Evolutionary conservation across 2,888 invertebrate species (phyloP).

Genomic region (Ditula angustiorana): DNA sequence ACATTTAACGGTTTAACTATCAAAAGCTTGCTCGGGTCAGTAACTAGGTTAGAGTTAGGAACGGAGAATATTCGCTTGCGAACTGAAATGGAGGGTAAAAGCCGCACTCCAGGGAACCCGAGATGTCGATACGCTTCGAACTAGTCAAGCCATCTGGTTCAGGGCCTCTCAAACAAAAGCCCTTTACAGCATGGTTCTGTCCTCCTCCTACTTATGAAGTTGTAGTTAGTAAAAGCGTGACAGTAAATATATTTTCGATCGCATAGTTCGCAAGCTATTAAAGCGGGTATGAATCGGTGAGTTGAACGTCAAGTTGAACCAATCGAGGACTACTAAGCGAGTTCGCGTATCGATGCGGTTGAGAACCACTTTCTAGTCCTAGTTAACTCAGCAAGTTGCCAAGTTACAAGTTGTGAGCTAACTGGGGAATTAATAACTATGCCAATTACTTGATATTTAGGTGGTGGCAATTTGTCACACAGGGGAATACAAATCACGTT

Average conservation of each 20-base stretch:
- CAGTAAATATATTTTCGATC: not conserved
- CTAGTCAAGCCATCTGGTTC: slow-evolving; percentile 31
- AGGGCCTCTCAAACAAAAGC: slow-evolving; percentile 12
- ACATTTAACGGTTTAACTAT: slow-evolving; percentile 67
- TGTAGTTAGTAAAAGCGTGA: slow-evolving; percentile 17
- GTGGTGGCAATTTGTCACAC: not conserved
- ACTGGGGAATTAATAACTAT: not conserved
- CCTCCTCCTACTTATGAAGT: slow-evolving; percentile 10
- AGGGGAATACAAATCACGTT: not conserved
- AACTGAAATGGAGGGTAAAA: slow-evolving; percentile 64
- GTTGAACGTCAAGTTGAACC: slow-evolving; percentile 26
- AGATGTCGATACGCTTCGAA: slow-evolving; percentile 47
- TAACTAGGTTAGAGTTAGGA: slow-evolving; percentile 62
- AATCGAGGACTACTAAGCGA: slow-evolving; percentile 25
- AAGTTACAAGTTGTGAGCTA: slow-evolving; percentile 1
- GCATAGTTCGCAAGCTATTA: slow-evolving; percentile 4
- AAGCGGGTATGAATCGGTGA: slow-evolving; percentile 19
- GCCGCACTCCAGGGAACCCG: slow-evolving; percentile 48
- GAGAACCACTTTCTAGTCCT: slow-evolving; percentile 23
- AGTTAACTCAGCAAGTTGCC: slow-evolving; percentile 14
- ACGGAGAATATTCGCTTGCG: slow-evolving; percentile 56
- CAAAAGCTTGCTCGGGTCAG: slow-evolving; percentile 70
- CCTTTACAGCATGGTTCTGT: slow-evolving; percentile 19
- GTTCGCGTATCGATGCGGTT: slow-evolving; percentile 27
- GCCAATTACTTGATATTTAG: slow-evolving; percentile 5